Evolutionary conservation across 1,140 invertebrate species (phyloP), one percentile per base, ranked within the genome.

Genomic region (Lepidostoma basale): DNA sequence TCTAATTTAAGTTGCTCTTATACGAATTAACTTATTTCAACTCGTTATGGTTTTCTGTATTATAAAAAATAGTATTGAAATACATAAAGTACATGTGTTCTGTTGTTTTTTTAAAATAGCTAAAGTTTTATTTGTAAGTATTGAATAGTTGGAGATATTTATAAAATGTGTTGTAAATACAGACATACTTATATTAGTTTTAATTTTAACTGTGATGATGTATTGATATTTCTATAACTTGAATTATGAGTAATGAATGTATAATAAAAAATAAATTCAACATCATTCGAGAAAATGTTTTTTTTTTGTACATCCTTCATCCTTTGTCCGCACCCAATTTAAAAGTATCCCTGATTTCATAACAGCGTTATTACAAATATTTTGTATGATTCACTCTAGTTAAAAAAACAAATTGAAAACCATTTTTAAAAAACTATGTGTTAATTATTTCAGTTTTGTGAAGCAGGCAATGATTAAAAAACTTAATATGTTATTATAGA

Each of bases 191-290:
- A 66, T 60, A 16, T 56, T 73, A 73, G 70, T 69, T 66, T 72
- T 73, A 73, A 62, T 69, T 73, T 73, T 72, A 73, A 73, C 70
- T 73, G 70, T 73, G 70, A 73, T 73, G 70, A 72, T 72, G 70
- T 72, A 68, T 68, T 66, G 23, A 68, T 67, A 72, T 72, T 68
- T 68, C 62, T 68, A 66, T 63, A 65, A 65, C 22, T 62, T 73
- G 49, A 67, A 62, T 56, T 30, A 45, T 52, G 54, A 49, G 14
- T 60, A 49, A 59, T 72, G 45, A 72, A 73, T 73, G 70, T 69
- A 73, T 58, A 58, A 73, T 67, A 69, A 73, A 63, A 56, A 56
- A 33, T 30, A 56, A 30, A 56, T 56, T 56, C 39, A 59, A 59
- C 56, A 59, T 59, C 56, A 59, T 42, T 40, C 33, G 22, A 42